Evolutionary conservation across 2,113 vertebrate species (phyloP).

Genomic region (Thomomys bottae): DNA sequence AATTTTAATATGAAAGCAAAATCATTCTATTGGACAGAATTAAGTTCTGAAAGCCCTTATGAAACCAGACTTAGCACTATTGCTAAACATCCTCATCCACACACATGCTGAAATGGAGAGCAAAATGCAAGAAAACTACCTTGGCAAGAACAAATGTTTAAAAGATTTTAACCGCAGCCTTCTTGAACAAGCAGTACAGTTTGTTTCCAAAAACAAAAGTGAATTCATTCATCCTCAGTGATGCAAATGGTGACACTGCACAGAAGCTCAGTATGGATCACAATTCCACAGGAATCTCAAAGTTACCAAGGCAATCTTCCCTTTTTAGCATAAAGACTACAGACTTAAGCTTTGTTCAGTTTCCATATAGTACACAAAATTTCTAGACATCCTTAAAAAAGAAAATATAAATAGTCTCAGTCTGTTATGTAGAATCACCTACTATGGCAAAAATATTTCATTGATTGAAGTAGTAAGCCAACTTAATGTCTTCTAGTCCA

Average conservation of each 20-base stretch:
- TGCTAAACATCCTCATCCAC: constrained; percentile 73
- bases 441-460: constrained; percentile 82
- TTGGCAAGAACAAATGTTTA: constrained; percentile 86
- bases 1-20: constrained; percentile 80
- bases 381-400: constrained; percentile 84
- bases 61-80: constrained; percentile 65
- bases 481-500: constrained; percentile 82
- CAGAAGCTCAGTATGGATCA: constrained; percentile 87
- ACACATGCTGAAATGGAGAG: constrained; percentile 82
- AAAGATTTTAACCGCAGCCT: constrained; percentile 74
- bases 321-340: constrained; percentile 86
- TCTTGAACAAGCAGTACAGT: constrained; percentile 82
- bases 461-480: constrained; percentile 72
- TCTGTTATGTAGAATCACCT: constrained; percentile 78
- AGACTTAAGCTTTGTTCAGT: constrained; percentile 79
- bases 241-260: constrained; percentile 84
- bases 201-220: constrained; percentile 75
- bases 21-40: constrained; percentile 70
- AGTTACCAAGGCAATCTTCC: constrained; percentile 89
- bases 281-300: constrained; percentile 92
- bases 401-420: constrained; percentile 87
- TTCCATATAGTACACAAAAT: constrained; percentile 82
- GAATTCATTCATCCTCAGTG: constrained; percentile 80
- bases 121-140: constrained; percentile 86
- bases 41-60: constrained; percentile 79